Evolutionary conservation across 2,797 vertebrate species (phyloP).

Genomic region (Hydrolagus colliei): DNA sequence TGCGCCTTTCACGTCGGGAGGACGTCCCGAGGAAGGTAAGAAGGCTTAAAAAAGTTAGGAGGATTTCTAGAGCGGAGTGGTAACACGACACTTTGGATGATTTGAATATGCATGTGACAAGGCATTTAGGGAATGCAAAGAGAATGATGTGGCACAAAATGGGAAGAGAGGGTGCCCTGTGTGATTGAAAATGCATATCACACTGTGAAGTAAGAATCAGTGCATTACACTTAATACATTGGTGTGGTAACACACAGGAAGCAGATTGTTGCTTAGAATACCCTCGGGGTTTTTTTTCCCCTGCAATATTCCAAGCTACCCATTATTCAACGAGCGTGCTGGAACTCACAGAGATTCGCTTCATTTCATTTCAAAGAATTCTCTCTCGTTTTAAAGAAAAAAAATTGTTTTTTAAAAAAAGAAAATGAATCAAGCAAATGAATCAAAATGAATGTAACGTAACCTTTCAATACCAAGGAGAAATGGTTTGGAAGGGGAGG

Average conservation of each 20-base stretch:
- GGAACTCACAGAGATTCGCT: slow-evolving; percentile 19
- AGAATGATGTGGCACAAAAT: background rate
- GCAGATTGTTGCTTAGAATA: slow-evolving; percentile 24
- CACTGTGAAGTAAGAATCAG: slow-evolving; percentile 9
- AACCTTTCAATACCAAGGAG: background rate
- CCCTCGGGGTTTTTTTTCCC: background rate
- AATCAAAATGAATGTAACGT: no score
- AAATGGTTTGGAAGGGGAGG: background rate
- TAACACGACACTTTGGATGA: background rate
- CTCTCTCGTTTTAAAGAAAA: background rate
- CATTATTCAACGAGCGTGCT: slow-evolving; percentile 30
- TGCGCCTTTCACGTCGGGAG: no score
- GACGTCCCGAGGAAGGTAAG: no score
- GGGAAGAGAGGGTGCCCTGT: background rate
- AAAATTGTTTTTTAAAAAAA: background rate
- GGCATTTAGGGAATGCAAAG: background rate
- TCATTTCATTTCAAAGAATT: slow-evolving; percentile 10
- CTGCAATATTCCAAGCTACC: slow-evolving; percentile 11
- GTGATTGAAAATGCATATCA: background rate
- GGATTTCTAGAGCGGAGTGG: no score
- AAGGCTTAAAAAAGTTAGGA: no score
- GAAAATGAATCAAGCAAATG: background rate
- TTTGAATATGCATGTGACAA: background rate
- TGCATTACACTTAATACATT: background rate
- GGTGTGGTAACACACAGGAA: slow-evolving; percentile 26